Percentiles rank a stretch among this genome's conserved stretches.
These are phyloP conservation scores for Liposcelis brunnea DNA, from an alignment of 2,888 invertebrate species.

Conservation along the genomic window DNA sequence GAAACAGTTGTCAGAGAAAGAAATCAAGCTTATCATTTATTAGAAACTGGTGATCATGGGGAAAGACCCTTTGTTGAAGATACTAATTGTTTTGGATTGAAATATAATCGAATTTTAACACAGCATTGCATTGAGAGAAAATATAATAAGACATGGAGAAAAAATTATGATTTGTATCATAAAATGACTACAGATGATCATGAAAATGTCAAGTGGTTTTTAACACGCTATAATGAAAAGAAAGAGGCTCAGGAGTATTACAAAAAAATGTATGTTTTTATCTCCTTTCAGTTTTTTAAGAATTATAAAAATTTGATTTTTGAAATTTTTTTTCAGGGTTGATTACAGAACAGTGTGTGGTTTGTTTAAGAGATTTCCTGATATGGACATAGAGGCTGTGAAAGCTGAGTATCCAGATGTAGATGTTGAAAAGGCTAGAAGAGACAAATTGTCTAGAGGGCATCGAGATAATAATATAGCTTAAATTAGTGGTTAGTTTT, in stretches of 20 bases:
- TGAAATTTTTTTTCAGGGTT: constrained; percentile 22
- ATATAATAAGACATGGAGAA: background rate
- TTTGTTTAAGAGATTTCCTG: constrained; percentile 56
- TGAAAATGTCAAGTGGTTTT: background rate
- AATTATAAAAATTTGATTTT: constrained; percentile 13
- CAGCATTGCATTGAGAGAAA: background rate
- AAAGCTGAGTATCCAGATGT: constrained; percentile 58
- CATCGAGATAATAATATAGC: constrained; percentile 28
- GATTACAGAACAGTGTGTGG: constrained; percentile 20
- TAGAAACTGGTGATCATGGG: constrained; percentile 79
- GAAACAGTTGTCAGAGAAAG: constrained; percentile 82
- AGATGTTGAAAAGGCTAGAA: constrained; percentile 47
- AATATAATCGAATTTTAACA: background rate
- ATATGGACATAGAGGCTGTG: constrained; percentile 51
- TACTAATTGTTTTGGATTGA: constrained; percentile 21
- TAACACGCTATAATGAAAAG: background rate
- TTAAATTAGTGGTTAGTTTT: constrained; percentile 10
- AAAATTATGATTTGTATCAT: background rate
- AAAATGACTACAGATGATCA: background rate
- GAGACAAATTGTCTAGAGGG: constrained; percentile 38
- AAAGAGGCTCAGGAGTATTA: background rate
- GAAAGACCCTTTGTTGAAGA: constrained; percentile 49
- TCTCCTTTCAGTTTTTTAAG: background rate
- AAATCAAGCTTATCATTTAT: constrained; percentile 69
- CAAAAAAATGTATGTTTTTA: background rate